phyloP scores from a whole-genome alignment of 2,888 invertebrate genomes.

The Coecobrya sp. region DNA sequence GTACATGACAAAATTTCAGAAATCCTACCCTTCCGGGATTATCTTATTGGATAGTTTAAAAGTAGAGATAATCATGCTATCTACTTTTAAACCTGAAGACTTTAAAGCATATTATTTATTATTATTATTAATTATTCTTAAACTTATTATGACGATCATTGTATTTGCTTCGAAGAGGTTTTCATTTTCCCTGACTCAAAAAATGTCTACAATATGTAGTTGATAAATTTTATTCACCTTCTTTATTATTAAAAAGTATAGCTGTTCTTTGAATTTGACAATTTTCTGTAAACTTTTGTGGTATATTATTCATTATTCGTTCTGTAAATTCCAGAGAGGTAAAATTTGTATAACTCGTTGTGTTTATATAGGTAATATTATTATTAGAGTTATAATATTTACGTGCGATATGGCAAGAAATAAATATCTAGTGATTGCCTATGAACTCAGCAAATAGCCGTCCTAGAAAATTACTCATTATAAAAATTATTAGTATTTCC shows the following conservation, averaged over 20 bases:
- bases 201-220: conserved; percentile 16
- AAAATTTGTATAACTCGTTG: conserved; percentile 42
- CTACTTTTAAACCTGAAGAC: conserved; percentile 2
- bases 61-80: neutral
- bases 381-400: neutral
- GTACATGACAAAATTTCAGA: conserved; percentile 45
- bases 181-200: conserved; percentile 49
- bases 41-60: conserved; percentile 26
- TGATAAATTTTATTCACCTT: conserved; percentile 2
- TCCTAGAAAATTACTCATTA: neutral
- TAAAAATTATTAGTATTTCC: neutral
- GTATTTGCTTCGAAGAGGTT: conserved; percentile 4
- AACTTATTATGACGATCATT: conserved; percentile 42
- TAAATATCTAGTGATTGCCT: conserved; percentile 62
- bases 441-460: conserved; percentile 39
- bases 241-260: conserved; percentile 21
- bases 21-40: neutral
- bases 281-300: neutral
- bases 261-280: conserved; percentile 6
- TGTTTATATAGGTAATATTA: neutral
- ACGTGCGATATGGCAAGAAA: conserved; percentile 48
- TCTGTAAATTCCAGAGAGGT: conserved; percentile 40
- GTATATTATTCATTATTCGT: neutral
- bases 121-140: neutral
- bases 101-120: conserved; percentile 2